phyloP scores from a whole-genome alignment of 2,888 invertebrate species.

The Meliscaeva auricollis region DNA sequence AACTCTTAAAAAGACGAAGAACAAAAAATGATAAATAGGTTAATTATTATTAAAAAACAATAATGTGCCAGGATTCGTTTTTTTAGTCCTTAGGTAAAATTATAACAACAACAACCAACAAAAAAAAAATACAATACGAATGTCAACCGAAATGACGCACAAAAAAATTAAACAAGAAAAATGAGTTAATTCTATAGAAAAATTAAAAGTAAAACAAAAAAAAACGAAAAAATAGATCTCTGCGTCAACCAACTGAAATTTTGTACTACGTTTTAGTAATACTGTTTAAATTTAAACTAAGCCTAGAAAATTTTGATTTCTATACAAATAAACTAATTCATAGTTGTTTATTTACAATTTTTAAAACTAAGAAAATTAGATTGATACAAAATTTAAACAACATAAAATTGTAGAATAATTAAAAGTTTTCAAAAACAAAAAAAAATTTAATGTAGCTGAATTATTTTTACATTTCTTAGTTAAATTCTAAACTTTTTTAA shows the following conservation, averaged over 20 bases:
- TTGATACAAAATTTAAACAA: constrained; percentile 58
- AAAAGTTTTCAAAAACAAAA: constrained; percentile 23
- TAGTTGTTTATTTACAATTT: constrained; percentile 63
- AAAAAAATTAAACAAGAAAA: constrained; percentile 59
- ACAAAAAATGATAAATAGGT: constrained; percentile 39
- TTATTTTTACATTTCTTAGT: neutral
- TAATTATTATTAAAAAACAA: constrained; percentile 41
- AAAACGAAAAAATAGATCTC: constrained; percentile 74
- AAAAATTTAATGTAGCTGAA: constrained; percentile 2
- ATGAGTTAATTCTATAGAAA: constrained; percentile 55
- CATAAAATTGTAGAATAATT: constrained; percentile 55
- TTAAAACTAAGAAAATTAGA: constrained; percentile 57
- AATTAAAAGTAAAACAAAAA: constrained; percentile 59
- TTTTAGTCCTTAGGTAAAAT: constrained; percentile 64
- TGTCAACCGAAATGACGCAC: constrained; percentile 75
- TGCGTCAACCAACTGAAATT: constrained; percentile 75
- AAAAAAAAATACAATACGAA: too few species aligned
- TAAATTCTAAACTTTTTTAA: constrained; percentile 8
- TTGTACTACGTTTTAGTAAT: constrained; percentile 79
- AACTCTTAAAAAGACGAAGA: constrained; percentile 56
- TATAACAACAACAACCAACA: constrained; percentile 22
- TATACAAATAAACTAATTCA: constrained; percentile 40
- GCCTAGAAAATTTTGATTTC: constrained; percentile 65
- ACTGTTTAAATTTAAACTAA: constrained; percentile 69
- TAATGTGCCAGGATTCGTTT: constrained; percentile 72